Percentiles rank a stretch among this genome's conserved stretches.
Conservation (phyloP, 35 echinoderm and acorn worm species). For the Anneissia japonica region DNA sequence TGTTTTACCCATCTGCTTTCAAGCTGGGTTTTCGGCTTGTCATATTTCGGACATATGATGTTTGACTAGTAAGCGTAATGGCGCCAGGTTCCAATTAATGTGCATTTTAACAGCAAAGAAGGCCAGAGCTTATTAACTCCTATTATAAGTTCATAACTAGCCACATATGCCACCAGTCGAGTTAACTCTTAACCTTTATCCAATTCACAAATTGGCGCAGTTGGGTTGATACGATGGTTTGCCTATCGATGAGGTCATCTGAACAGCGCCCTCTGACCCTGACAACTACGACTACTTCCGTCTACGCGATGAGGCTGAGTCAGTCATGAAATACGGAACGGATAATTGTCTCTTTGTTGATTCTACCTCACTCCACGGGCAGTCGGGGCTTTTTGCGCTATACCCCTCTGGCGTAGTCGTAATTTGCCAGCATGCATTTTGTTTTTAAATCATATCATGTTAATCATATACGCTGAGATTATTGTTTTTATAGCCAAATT, state of each 20-base stretch:
- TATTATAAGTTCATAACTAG: background rate
- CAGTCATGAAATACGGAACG: background rate
- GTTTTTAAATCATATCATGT: background rate
- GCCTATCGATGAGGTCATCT: background rate
- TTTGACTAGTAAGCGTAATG: background rate
- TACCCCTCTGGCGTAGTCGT: background rate
- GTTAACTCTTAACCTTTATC: background rate
- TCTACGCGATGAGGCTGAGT: background rate
- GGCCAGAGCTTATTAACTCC: background rate
- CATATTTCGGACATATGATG: background rate
- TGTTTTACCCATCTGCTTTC: background rate
- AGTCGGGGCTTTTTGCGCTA: background rate
- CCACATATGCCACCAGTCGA: background rate
- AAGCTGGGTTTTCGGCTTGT: background rate
- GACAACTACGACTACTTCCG: background rate
- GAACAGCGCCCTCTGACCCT: background rate
- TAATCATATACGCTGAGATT: background rate
- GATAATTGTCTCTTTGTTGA: background rate
- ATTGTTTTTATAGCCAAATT: background rate
- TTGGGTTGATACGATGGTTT: background rate
- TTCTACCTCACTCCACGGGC: background rate
- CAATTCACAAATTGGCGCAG: background rate
- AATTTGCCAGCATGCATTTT: background rate
- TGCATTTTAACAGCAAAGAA: background rate
- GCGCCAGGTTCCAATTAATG: background rate